Conservation (phyloP, 2,797 vertebrate species). For the Cirrhinus mrigala region DNA sequence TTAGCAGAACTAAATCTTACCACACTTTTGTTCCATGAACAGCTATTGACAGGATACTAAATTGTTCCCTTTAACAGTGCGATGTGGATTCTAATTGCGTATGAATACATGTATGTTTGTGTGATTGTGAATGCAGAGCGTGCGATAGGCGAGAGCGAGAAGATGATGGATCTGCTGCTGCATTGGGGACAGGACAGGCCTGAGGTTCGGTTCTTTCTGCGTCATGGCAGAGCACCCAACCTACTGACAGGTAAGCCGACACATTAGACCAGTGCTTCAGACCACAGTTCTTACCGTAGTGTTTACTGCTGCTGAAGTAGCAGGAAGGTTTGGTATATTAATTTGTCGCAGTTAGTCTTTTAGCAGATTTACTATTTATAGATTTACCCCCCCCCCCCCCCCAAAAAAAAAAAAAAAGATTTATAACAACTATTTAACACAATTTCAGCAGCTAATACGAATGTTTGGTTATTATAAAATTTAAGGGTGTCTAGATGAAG, state of each 20-base stretch:
- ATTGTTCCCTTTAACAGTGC: conserved; percentile 1
- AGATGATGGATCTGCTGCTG: conserved; percentile 93
- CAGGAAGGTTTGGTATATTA: not conserved
- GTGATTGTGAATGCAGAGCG: conserved; percentile 80
- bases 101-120: not conserved
- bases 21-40: not conserved
- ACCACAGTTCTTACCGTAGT: not conserved
- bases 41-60: not conserved
- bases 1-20: not conserved
- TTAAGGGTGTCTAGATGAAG: not conserved
- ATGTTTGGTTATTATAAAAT: not conserved
- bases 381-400: too few species aligned
- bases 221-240: conserved; percentile 85
- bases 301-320: not conserved
- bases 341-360: not conserved
- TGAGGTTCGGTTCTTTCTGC: conserved; percentile 94
- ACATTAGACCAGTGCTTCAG: not conserved
- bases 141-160: conserved; percentile 86
- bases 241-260: conserved; percentile 83
- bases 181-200: conserved; percentile 87
- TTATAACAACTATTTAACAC: too few species aligned
- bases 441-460: not conserved
- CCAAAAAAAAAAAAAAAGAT: too few species aligned
- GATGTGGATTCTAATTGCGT: not conserved
- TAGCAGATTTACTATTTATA: not conserved